Evolutionary conservation across 1,140 invertebrate species (phyloP), one percentile per base, ranked within the genome.

Genomic region (Thalassaphorura encarpata): DNA sequence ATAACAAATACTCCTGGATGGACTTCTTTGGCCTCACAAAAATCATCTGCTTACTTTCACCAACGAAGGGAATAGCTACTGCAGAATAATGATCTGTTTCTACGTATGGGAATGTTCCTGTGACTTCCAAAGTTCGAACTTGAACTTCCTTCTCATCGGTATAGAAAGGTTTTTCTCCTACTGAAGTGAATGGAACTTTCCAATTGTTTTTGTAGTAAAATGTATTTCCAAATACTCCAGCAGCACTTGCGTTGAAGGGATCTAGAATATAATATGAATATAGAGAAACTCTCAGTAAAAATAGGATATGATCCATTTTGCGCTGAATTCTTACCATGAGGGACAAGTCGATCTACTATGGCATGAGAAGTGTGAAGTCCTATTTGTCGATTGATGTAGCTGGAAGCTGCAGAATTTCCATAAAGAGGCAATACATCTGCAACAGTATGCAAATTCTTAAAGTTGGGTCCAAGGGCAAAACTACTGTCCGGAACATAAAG

Each of bases 171-270:
- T 39, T 33, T 29, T 51, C 23, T 6, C 48, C 48, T 31, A 51
- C 4, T 5, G 3, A 11, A 13, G n/a, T 39, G n/a, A 6, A 36
- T 27, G 23, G 21, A 29, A 33, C 11, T 16, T 36, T 39, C 48
- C 48, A 51, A 19, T 39, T 19, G 33, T 36, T 51, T 26, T 21
- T 27, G 31, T 36, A 51, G 48, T 51, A 27, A 29, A 51, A 33
- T 3, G 48, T 51, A 29, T 51, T 51, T 5, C 19, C 48, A 29
- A 11, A 51, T 21, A 51, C 48, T 51, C 48, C 48, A 36, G 48
- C 48, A 31, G 48, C 28, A 18, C 21, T 21, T 11, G 31, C 29
- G n/a, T 51, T n/a, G 48, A 51, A 51, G 19, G 48, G 27, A 8
- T 36, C n/a, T 11, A 36, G 33, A 36, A 36, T 11, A 36, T 11